Percentiles rank a stretch among this genome's conserved stretches.
Conservation (phyloP, 2,113 vertebrate species). For the Elachura formosa region DNA sequence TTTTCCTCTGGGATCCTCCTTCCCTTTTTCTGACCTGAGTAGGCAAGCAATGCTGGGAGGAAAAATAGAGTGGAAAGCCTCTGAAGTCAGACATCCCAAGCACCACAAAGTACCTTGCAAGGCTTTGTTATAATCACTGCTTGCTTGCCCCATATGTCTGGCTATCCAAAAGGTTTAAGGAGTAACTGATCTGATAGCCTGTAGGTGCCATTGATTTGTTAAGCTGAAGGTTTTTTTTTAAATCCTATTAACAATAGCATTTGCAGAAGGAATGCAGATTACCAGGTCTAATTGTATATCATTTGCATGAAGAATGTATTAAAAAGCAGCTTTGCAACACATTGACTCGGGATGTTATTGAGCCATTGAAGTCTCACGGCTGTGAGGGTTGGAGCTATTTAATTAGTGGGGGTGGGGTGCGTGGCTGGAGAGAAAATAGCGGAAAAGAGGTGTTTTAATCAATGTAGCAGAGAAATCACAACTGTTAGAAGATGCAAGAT, state of each 20-base stretch:
- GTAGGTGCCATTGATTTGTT: conserved; percentile 60
- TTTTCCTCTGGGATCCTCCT: neutral
- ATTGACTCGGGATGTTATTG: conserved; percentile 65
- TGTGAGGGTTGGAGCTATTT: conserved; percentile 56
- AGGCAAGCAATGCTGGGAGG: neutral
- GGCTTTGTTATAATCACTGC: conserved; percentile 35
- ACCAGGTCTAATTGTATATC: conserved; percentile 68
- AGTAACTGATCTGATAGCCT: conserved; percentile 66
- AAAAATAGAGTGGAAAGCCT: neutral
- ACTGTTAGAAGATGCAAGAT: conserved; percentile 28
- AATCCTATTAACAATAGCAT: conserved; percentile 65
- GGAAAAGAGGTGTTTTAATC: conserved; percentile 53
- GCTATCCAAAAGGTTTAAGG: conserved; percentile 53
- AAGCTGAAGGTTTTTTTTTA: conserved; percentile 30
- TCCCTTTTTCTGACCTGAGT: neutral
- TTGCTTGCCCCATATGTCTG: conserved; percentile 57
- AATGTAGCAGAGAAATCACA: conserved; percentile 58
- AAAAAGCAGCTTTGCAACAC: conserved; percentile 66
- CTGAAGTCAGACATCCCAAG: conserved; percentile 39
- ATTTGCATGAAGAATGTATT: conserved; percentile 70
- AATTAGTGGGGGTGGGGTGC: conserved; percentile 58
- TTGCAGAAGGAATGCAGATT: conserved; percentile 67
- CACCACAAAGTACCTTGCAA: neutral
- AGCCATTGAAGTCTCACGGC: conserved; percentile 58
- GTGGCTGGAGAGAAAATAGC: conserved; percentile 40